A percentile compares a stretch with the other conserved stretches of the same genome.
Evolutionary conservation across 2,888 invertebrate species (phyloP).

Genomic region (Pristionchus arcanus): DNA sequence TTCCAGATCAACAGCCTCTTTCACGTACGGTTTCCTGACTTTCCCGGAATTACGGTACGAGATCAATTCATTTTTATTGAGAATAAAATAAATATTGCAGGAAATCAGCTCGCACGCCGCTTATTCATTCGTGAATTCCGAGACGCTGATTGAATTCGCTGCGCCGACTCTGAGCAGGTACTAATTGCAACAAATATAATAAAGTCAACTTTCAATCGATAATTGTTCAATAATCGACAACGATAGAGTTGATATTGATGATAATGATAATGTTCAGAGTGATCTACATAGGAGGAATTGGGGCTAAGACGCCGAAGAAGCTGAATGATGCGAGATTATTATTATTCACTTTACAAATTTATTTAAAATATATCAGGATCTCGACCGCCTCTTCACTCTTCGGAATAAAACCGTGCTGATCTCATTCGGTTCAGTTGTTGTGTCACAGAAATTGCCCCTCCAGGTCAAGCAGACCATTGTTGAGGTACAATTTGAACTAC

Average conservation of each 20-base stretch:
- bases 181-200: no score
- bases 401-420: conserved; percentile 15
- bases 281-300: conserved; percentile 40
- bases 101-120: conserved; percentile 15
- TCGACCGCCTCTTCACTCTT: background rate
- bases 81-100: background rate
- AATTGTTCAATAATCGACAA: background rate
- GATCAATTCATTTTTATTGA: background rate
- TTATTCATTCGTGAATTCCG: background rate
- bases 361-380: background rate
- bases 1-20: conserved; percentile 9
- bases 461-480: background rate
- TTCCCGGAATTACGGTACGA: conserved; percentile 14
- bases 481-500: background rate
- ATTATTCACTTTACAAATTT: background rate
- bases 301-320: conserved; percentile 2
- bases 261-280: conserved; percentile 11
- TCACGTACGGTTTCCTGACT: background rate
- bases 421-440: conserved; percentile 10
- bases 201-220: no score
- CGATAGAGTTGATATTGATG: background rate
- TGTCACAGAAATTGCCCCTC: background rate
- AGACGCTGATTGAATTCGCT: background rate
- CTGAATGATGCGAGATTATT: background rate
- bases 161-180: background rate